Evolutionary conservation across 2,113 vertebrate species (phyloP).

Genomic region (Delphinapterus leucas): DNA sequence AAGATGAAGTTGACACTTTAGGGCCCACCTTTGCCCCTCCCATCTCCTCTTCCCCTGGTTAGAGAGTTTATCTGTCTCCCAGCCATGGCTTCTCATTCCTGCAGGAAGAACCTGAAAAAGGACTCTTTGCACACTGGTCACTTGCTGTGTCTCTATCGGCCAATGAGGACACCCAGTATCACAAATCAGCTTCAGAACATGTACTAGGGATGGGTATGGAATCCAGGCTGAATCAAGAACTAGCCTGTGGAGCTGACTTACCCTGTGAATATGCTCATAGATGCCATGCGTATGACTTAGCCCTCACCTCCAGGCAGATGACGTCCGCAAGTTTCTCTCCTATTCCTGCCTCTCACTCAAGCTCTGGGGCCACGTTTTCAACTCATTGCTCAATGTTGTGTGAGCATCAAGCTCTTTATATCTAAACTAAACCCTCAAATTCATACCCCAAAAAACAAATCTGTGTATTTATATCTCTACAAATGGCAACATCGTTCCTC

Average conservation of each 20-base stretch:
- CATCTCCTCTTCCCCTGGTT: neutral
- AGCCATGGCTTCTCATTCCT: constrained; percentile 50
- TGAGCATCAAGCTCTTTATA: neutral
- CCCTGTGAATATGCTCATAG: neutral
- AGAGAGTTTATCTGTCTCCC: constrained; percentile 25
- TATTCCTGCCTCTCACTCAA: neutral
- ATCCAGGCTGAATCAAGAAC: constrained; percentile 34
- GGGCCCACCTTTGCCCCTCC: neutral
- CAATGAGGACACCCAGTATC: constrained; percentile 37
- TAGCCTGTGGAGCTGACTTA: neutral
- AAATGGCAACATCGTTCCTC: neutral
- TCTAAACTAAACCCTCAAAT: neutral
- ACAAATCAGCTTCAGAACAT: neutral
- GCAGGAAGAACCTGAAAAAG: constrained; percentile 54
- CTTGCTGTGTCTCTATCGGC: constrained; percentile 29
- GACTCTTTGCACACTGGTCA: constrained; percentile 11
- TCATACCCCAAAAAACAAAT: neutral
- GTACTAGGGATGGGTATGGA: neutral
- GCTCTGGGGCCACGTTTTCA: neutral
- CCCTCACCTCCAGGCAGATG: neutral
- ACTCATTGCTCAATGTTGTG: neutral
- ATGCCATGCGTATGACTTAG: neutral
- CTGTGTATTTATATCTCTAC: neutral
- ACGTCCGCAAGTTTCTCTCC: neutral
- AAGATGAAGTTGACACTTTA: neutral